Percentiles rank a stretch among this genome's conserved stretches.
Conservation (phyloP, 30 jellyfish, hydroid and myxozoan species). For the Calvadosia cruxmelitensis region DNA sequence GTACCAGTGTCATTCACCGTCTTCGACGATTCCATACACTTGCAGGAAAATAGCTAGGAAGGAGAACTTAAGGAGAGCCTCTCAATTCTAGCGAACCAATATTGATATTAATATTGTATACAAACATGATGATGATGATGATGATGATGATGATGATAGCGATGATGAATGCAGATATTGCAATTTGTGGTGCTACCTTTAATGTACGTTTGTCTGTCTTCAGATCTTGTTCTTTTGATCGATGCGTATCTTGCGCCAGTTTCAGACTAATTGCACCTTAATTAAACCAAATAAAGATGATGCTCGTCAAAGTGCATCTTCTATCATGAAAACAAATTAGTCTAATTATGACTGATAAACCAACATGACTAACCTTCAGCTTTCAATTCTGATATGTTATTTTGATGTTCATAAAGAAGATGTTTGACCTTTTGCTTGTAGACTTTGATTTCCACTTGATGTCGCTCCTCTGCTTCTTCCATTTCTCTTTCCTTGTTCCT, state of each 20-base stretch:
- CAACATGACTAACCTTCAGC: slow-evolving; percentile 60
- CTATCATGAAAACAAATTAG: too few species aligned
- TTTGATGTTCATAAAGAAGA: slow-evolving; percentile 87
- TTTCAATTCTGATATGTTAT: slow-evolving; percentile 72
- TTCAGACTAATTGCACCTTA: slow-evolving; percentile 79
- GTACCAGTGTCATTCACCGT: too few species aligned
- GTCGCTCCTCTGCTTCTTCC: slow-evolving; percentile 96
- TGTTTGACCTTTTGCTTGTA: slow-evolving; percentile 92
- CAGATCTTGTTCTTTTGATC: slow-evolving; percentile 56
- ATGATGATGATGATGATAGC: too few species aligned
- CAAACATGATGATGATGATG: too few species aligned
- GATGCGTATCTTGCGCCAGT: slow-evolving; percentile 79
- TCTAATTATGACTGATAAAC: too few species aligned
- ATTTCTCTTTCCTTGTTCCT: slow-evolving; percentile 86
- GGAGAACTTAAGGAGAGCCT: too few species aligned
- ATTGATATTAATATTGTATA: too few species aligned
- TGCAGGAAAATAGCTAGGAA: too few species aligned
- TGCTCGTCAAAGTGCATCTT: neutral
- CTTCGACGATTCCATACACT: too few species aligned
- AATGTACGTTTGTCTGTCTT: slow-evolving; percentile 68
- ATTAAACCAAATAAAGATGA: neutral
- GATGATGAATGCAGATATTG: too few species aligned
- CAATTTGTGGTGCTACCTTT: too few species aligned
- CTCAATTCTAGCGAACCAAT: too few species aligned
- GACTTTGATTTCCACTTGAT: slow-evolving; percentile 94